Base-by-base conservation (phyloP, 2,888 invertebrate genomes). In the Seira ritae region DNA sequence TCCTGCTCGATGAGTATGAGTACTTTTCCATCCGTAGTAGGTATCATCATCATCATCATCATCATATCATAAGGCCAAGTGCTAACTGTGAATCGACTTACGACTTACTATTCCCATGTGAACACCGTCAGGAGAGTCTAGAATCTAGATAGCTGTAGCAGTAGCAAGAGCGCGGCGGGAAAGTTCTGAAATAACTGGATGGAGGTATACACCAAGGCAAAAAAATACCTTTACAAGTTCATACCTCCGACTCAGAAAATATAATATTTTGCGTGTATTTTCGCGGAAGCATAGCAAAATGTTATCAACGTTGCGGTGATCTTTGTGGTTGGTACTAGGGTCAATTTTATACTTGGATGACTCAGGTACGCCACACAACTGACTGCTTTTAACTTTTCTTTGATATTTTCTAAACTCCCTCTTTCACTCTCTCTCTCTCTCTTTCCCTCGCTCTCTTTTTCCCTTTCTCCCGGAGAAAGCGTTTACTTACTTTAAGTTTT, bases 201-300 rank as follows among this genome's bases (percentile, higher is more conserved):
- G 8, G 31, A 31, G 8, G 31, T n/a, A n/a, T n/a, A n/a, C n/a
- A n/a, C 55, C 15, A 2, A 55, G 17, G 55, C 6, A 55, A 55
- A 55, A 55, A 55, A 55, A 55, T 55, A 55, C 55, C 55, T 55
- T 55, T 12, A 55, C 55, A 55, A 55, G 55, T 55, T 55, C 55
- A 55, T 55, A 55, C 55, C 31, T 31, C 2, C 31, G 3, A 4
- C 31, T 8, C 31, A 8, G 8, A 31, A n/a, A n/a, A n/a, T n/a
- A n/a, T n/a, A 12, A 42, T n/a, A 42, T 8, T 42, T 42, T 42
- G 12, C 42, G 12, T 42, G 42, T 8, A 55, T 55, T 55, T 55
- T 3, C n/a, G 55, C 55, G 55, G 55, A 55, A 55, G 55, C n/a
- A 55, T 3, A n/a, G 6, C 15, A 55, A 55, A 55, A 55, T 55